These are phyloP conservation scores for Nymphalis polychloros DNA, from an alignment of 2,888 invertebrate species.

Conservation along the genomic window DNA sequence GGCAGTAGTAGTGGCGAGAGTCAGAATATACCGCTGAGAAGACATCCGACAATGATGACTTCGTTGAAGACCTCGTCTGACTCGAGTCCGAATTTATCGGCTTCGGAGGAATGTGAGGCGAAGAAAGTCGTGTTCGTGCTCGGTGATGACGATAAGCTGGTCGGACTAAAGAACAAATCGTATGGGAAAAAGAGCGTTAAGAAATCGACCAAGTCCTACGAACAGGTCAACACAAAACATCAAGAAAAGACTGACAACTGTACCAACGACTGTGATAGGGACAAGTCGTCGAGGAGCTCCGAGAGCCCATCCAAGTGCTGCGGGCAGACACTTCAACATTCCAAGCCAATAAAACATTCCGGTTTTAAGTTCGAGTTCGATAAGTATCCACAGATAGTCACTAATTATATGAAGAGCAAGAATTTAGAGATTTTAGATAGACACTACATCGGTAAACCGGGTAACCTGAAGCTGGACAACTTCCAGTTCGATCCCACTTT, in stretches of 20 bases:
- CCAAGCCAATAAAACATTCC: conserved; percentile 84
- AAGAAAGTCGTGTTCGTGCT: conserved; percentile 85
- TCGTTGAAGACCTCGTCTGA: conserved; percentile 60
- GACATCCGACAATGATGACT: conserved; percentile 62
- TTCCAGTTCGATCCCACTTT: conserved; percentile 77
- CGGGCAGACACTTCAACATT: conserved; percentile 79
- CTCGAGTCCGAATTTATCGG: conserved; percentile 61
- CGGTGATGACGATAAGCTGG: conserved; percentile 86
- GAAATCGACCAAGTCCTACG: conserved; percentile 63
- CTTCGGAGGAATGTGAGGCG: conserved; percentile 57
- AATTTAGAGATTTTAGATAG: conserved; percentile 84
- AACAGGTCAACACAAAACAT: conserved; percentile 49
- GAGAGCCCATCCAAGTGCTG: conserved; percentile 73
- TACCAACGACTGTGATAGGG: conserved; percentile 51
- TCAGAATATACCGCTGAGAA: conserved; percentile 52
- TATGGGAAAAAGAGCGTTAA: conserved; percentile 68
- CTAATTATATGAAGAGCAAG: conserved; percentile 88
- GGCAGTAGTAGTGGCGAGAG: conserved; percentile 49
- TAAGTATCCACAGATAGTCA: conserved; percentile 87
- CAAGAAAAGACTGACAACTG: conserved; percentile 47
- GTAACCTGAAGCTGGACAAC: conserved; percentile 78
- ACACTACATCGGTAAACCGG: conserved; percentile 81
- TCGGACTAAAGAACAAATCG: conserved; percentile 83
- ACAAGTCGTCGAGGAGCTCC: conserved; percentile 45
- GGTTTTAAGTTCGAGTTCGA: conserved; percentile 88